phyloP scores from a whole-genome alignment of 2,113 vertebrate species.

The Orycteropus afer region DNA sequence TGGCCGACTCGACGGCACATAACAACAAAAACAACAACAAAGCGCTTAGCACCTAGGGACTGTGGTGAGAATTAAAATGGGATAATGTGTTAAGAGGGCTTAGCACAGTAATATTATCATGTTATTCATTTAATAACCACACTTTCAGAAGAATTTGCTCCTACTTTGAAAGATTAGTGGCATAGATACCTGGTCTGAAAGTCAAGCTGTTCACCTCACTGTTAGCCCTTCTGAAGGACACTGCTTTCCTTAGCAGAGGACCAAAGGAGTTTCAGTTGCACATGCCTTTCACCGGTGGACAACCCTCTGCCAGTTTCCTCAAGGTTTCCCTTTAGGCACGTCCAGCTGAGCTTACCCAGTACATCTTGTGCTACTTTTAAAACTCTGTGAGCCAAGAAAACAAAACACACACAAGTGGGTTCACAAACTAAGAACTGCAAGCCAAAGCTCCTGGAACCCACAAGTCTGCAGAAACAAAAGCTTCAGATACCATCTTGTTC shows the following conservation, averaged over 20 bases:
- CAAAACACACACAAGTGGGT: slow-evolving; percentile 19
- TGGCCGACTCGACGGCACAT: too few relatives aligned
- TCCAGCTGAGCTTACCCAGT: slow-evolving; percentile 68
- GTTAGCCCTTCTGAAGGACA: background rate
- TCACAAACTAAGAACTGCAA: slow-evolving; percentile 31
- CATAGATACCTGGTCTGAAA: background rate
- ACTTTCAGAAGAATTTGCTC: background rate
- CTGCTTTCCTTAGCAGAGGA: background rate
- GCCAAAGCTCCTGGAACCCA: slow-evolving; percentile 3
- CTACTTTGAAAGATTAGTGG: background rate
- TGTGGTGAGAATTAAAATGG: slow-evolving; percentile 29
- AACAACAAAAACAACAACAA: too few relatives aligned
- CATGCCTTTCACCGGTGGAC: background rate
- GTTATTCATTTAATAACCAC: background rate
- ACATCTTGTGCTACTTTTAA: slow-evolving; percentile 69
- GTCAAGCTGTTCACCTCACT: background rate
- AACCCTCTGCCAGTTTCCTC: slow-evolving; percentile 58
- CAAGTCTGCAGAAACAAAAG: background rate
- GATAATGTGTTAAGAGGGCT: background rate
- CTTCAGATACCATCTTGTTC: background rate
- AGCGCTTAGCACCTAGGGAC: background rate
- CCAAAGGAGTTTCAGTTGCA: background rate
- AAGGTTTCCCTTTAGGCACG: slow-evolving; percentile 59
- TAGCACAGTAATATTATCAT: background rate
- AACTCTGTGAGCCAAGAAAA: slow-evolving; percentile 62